Percentiles rank a stretch among this genome's conserved stretches.
These are phyloP conservation scores for Heptranchias perlo DNA, from an alignment of 2,113 vertebrate genomes.

Conservation along the genomic window DNA sequence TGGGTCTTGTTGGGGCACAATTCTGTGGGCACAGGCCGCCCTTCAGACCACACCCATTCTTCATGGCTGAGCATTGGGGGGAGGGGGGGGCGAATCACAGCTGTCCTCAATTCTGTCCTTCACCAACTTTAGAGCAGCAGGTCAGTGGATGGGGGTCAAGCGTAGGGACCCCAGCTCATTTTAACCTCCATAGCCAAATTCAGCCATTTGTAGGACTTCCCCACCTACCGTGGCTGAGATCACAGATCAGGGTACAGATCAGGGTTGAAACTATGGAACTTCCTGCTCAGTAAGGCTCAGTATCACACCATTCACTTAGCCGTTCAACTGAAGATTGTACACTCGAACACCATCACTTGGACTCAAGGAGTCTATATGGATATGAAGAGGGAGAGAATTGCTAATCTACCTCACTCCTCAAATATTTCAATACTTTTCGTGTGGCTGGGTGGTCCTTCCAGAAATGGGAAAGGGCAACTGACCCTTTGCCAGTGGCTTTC, in stretches of 20 bases:
- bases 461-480: neutral
- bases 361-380: neutral
- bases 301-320: neutral
- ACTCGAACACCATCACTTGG: neutral
- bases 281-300: neutral
- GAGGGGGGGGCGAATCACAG: neutral
- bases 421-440: neutral
- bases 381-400: neutral
- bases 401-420: neutral
- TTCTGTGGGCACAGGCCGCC: neutral
- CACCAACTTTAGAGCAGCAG: neutral
- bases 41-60: neutral
- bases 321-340: neutral
- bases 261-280: neutral
- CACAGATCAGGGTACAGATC: neutral
- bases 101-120: neutral
- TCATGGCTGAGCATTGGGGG: neutral
- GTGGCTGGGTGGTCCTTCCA: neutral
- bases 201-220: neutral
- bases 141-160: neutral
- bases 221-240: neutral
- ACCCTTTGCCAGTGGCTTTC: neutral
- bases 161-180: neutral
- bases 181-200: neutral
- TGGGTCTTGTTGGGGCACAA: neutral